Conservation (phyloP, 1,140 invertebrate genomes). For the Calliphora vicina region DNA sequence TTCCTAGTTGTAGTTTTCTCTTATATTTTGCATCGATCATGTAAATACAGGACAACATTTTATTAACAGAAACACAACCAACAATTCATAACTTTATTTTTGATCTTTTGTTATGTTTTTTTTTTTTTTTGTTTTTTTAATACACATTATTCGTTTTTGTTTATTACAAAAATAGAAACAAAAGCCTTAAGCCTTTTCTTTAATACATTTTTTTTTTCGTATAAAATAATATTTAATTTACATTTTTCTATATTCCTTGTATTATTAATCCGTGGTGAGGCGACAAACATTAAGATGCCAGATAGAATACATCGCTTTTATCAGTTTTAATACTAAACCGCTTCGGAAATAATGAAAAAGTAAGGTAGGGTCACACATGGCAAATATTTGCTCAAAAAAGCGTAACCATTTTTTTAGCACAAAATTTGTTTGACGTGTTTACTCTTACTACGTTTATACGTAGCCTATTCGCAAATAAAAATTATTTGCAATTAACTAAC, state of each 20-base stretch:
- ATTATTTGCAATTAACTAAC: too few relatives aligned
- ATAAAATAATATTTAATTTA: constrained; percentile 6
- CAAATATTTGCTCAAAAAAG: too few relatives aligned
- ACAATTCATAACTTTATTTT: not conserved
- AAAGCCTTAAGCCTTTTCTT: not conserved
- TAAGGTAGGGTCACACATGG: too few relatives aligned
- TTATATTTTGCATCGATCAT: constrained; percentile 10
- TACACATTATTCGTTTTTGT: not conserved
- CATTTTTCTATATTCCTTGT: not conserved
- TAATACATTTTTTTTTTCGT: not conserved
- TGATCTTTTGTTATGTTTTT: not conserved
- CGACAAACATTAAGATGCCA: too few relatives aligned
- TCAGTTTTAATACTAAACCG: too few relatives aligned
- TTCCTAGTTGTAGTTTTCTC: not conserved
- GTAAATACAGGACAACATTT: not conserved
- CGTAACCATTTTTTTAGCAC: too few relatives aligned
- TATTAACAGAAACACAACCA: not conserved
- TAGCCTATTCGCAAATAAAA: too few relatives aligned
- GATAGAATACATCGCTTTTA: too few relatives aligned
- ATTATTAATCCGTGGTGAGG: not conserved
- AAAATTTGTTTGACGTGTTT: too few relatives aligned
- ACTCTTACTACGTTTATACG: too few relatives aligned
- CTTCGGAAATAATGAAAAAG: too few relatives aligned
- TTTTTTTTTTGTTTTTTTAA: not conserved
- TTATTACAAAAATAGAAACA: not conserved